Conservation (phyloP, 2,888 invertebrate genomes). For the Ceraclea dissimilis region DNA sequence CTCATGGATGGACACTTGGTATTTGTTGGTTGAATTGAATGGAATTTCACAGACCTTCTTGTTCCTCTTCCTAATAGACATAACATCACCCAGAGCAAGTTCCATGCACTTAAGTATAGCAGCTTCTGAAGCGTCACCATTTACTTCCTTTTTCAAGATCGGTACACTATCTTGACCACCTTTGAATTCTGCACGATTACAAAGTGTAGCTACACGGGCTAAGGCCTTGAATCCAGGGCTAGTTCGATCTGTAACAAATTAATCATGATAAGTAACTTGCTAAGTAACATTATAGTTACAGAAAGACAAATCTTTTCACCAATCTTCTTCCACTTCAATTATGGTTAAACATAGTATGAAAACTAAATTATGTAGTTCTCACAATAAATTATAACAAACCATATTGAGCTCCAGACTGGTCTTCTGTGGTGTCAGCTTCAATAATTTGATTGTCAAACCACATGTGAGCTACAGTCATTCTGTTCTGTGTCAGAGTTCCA, state of each 20-base stretch:
- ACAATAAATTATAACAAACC: constrained; percentile 41
- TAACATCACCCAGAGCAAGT: constrained; percentile 78
- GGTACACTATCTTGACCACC: constrained; percentile 87
- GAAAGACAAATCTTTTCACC: too few species aligned
- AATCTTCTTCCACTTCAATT: too few species aligned
- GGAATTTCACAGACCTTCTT: constrained; percentile 88
- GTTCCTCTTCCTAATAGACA: constrained; percentile 75
- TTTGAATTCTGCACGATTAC: constrained; percentile 98
- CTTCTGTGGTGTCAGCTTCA: constrained; percentile 98
- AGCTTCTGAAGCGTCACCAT: constrained; percentile 92
- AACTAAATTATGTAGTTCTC: too few species aligned
- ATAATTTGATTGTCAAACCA: constrained; percentile 99
- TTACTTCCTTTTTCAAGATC: constrained; percentile 89
- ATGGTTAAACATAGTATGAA: background rate
- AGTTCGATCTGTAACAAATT: constrained; percentile 54
- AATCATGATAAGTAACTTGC: too few species aligned
- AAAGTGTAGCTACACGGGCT: constrained; percentile 89
- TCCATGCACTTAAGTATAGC: constrained; percentile 92
- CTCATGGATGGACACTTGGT: constrained; percentile 92
- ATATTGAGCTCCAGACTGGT: constrained; percentile 93
- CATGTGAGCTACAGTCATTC: constrained; percentile 99
- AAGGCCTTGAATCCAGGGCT: constrained; percentile 81
- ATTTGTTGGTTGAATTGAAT: constrained; percentile 94
- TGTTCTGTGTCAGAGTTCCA: constrained; percentile 95
- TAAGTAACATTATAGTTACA: too few species aligned